phyloP scores from a whole-genome alignment of 2,113 vertebrate genomes.

The Pituophis catenifer region DNA sequence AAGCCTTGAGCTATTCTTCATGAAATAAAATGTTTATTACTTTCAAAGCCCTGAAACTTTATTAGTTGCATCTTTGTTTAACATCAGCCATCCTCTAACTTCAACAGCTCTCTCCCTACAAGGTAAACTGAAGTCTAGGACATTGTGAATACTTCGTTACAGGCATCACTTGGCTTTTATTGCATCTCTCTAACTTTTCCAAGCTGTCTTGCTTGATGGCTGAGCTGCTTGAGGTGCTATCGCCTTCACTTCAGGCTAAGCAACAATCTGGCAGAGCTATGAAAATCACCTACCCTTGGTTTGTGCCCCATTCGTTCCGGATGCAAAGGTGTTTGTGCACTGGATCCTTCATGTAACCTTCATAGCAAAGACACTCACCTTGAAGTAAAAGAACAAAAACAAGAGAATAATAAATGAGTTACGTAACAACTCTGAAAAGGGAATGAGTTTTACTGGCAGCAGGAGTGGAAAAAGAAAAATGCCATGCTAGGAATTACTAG shows the following conservation, averaged over 20 bases:
- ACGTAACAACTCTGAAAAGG: slow-evolving; percentile 2
- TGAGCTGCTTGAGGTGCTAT: too few species aligned
- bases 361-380: slow-evolving; percentile 95
- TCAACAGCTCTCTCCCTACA: neutral
- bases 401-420: neutral
- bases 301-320: slow-evolving; percentile 95
- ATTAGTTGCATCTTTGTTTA: neutral
- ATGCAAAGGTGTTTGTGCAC: slow-evolving; percentile 98
- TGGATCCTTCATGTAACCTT: slow-evolving; percentile 96
- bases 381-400: slow-evolving; percentile 25
- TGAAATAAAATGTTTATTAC: neutral
- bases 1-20: neutral
- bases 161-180: neutral
- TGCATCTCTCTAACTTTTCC: neutral
- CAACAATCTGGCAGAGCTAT: neutral
- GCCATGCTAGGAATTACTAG: neutral
- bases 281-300: slow-evolving; percentile 88
- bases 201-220: too few species aligned
- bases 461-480: neutral
- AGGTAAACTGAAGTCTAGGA: neutral
- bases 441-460: neutral
- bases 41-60: neutral
- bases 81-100: neutral
- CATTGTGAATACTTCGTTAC: neutral
- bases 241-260: neutral